Base-by-base conservation (phyloP, 2,113 vertebrate species). In the Epinephelus cyanopodus region DNA sequence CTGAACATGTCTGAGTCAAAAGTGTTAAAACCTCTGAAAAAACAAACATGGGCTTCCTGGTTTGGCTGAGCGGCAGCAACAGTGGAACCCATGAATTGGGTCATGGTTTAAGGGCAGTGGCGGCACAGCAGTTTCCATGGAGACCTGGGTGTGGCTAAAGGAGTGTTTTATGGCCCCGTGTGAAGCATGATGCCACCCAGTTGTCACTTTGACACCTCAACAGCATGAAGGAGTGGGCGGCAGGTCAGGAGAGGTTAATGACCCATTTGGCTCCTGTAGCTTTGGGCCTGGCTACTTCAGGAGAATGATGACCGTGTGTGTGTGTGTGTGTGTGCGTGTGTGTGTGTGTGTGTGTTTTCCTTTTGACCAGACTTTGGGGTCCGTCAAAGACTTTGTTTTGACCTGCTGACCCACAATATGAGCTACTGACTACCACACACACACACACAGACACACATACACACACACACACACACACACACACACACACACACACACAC, bases 211-310 rank as follows among this genome's bases (percentile, higher is more conserved):
- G 79, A 90, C 83, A 83, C 87, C 85, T 82, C 29, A 5, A 47
- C 68, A 73, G 68, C 63, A 19, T 58, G 82, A 65, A 2, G 10
- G 77, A 79, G 67, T 13, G 54, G 0, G 23, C 73, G 23, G 52
- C 27, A 50, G 45, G 62, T 67, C 3, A 48, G 23, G 61, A 68
- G 47, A 68, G 68, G 85, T 83, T 85, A 88, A 88, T 81, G 79
- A 83, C 76, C 87, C 87, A 85, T 85, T 88, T 89, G 89, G 83
- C 68, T 84, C 76, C 52, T 42, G 79, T 67, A 76, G 78, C 53
- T 80, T 75, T 69, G 42, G 66, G 64, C 57, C 60, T 1, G 47
- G 54, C 64, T 23, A 12, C 74, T 85, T 73, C 23, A 82, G 66
- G 60, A 72, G 21, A 13, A 19, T 69, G 8, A 45, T 12, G 56